Base-by-base conservation (phyloP, 2,113 vertebrate species). In the Nyctibius bracteatus region DNA sequence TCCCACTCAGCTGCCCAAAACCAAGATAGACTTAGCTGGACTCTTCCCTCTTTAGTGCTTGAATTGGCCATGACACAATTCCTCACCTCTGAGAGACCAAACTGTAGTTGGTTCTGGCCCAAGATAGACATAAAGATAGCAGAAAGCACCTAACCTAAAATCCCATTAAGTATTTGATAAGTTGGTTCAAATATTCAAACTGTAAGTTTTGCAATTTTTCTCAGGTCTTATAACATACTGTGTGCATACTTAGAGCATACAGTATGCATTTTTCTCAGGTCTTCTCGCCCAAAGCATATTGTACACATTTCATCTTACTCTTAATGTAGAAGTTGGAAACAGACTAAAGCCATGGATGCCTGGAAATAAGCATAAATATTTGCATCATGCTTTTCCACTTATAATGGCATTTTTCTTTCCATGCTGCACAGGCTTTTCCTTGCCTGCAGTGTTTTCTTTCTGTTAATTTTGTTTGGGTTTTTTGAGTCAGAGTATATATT, bases 341-440 rank as follows among this genome's bases (percentile, higher is more conserved):
- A 71, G 52, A 74, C 8, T 79, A 79, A 95, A 93, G 57, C 9
- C 52, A 59, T 10, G 23, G 39, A 87, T 91, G 35, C 12, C 62
- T 82, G 62, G 44, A 77, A 92, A 93, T 67, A 82, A 82, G 44
- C 52, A 78, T 30, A 87, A 81, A 85, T 94, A 79, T 93, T 95
- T 93, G 35, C 54, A 90, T 52, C 58, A 58, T 44, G 13, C 28
- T 83, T 68, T 93, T 95, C 75, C 33, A 58, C 5, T 83, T 44
- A 5, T 3, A 68, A 61, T 41, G 46, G 3, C 19, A 47, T 94
- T 82, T 92, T 93, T 88, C 8, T 61, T 80, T 85, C 58, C 59
- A 31, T 47, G 18, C 6, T 55, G 41, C 2, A 2, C 21, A 58
- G 25, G 47, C 21, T 81, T 82, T 88, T 59, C 39, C 49, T 86